These are phyloP conservation scores for Archaeoteleia sp. DNA, from an alignment of 2,888 invertebrate species.

Conservation along the genomic window DNA sequence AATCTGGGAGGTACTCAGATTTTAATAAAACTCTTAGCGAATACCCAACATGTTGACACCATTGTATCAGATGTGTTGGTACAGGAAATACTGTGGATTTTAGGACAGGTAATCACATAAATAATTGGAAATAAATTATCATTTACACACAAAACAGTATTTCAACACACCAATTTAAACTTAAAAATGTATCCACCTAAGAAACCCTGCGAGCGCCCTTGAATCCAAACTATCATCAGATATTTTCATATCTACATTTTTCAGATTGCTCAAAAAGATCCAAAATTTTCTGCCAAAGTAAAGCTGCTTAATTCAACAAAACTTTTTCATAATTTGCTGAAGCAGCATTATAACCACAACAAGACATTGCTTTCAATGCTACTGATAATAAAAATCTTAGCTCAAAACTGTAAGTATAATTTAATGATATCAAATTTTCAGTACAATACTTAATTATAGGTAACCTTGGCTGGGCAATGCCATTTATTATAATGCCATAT, in stretches of 20 bases:
- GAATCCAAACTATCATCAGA: no score
- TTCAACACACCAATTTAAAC: background rate
- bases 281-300: constrained; percentile 81
- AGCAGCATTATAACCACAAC: constrained; percentile 79
- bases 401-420: constrained; percentile 79
- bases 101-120: constrained; percentile 79
- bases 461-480: constrained; percentile 37
- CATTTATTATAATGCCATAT: constrained; percentile 59
- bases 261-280: constrained; percentile 74
- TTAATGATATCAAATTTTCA: no score
- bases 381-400: constrained; percentile 78
- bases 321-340: constrained; percentile 79
- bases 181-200: no score
- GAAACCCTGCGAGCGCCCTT: no score
- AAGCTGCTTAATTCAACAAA: constrained; percentile 79
- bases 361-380: constrained; percentile 78
- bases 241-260: no score
- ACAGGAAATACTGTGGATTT: constrained; percentile 79
- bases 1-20: constrained; percentile 78
- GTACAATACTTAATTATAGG: no score
- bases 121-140: no score
- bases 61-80: constrained; percentile 77
- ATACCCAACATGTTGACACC: constrained; percentile 77
- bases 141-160: background rate
- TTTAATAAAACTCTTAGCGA: constrained; percentile 77